Percentiles rank a stretch among this genome's conserved stretches.
Conservation (phyloP, 35 echinoderm and acorn worm species). For the Heliocidaris tuberculata region DNA sequence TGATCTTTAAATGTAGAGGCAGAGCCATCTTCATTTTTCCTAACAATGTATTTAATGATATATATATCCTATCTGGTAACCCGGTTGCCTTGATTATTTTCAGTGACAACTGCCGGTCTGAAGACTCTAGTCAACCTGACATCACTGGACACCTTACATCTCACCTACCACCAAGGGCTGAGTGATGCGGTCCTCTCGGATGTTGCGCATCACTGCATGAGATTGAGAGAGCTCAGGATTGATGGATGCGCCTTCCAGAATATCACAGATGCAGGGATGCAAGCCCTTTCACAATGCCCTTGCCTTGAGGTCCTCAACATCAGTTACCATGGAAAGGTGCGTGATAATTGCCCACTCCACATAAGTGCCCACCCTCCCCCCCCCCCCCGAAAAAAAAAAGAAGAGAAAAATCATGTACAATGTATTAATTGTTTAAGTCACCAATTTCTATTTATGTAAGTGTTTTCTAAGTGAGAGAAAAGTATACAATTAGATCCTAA, state of each 20-base stretch:
- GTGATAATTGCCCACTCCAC: not conserved
- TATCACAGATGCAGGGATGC: slow-evolving; percentile 22
- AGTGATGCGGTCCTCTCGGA: not conserved
- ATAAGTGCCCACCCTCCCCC: too few relatives aligned
- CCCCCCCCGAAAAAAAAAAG: too few relatives aligned
- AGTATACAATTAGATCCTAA: too few relatives aligned
- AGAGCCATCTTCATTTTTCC: too few relatives aligned
- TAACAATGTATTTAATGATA: too few relatives aligned
- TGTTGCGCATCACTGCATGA: not conserved
- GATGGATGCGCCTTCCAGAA: not conserved
- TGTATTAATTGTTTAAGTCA: too few relatives aligned
- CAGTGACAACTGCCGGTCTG: slow-evolving; percentile 30
- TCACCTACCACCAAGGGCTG: slow-evolving; percentile 5
- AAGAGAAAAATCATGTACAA: too few relatives aligned
- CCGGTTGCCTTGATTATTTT: not conserved
- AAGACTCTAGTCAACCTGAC: not conserved
- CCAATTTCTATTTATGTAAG: too few relatives aligned
- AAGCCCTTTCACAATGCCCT: not conserved
- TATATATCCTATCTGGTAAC: not conserved
- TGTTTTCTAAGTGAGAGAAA: too few relatives aligned
- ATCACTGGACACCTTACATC: not conserved
- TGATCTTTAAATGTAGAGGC: too few relatives aligned
- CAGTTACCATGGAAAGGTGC: slow-evolving; percentile 22
- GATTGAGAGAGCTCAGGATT: slow-evolving; percentile 16
- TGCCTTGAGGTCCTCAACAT: slow-evolving; percentile 33